Percentiles rank a stretch among this genome's conserved stretches.
Evolutionary conservation across 2,888 invertebrate genomes (phyloP).

Genomic region (Lasioglossum leucozonium): DNA sequence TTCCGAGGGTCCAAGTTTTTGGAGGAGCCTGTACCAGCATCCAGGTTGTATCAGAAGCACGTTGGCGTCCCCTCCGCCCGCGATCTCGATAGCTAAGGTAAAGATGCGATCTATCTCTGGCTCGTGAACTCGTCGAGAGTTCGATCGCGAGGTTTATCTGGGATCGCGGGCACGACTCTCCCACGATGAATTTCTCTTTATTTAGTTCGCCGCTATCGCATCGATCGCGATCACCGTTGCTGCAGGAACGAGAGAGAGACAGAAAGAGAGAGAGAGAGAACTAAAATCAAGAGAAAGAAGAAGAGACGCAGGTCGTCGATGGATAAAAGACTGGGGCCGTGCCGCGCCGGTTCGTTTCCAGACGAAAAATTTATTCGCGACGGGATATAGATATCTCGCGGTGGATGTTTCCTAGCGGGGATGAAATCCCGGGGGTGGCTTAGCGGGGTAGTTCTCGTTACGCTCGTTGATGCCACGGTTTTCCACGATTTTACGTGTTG

Average conservation of each 20-base stretch:
- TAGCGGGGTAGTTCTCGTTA: constrained; percentile 60
- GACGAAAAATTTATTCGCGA: constrained; percentile 51
- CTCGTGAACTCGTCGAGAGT: constrained; percentile 17
- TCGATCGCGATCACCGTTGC: constrained; percentile 16
- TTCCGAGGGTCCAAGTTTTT: neutral
- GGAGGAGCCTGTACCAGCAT: neutral
- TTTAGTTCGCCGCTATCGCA: neutral
- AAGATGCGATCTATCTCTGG: constrained; percentile 37
- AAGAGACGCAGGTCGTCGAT: neutral
- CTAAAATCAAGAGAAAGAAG: neutral
- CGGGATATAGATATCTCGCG: constrained; percentile 18
- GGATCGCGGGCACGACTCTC: constrained; percentile 18
- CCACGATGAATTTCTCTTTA: neutral
- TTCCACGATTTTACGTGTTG: constrained; percentile 67
- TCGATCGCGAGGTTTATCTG: constrained; percentile 32
- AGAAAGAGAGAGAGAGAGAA: neutral
- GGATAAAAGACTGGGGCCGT: neutral
- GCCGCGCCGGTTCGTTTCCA: constrained; percentile 1
- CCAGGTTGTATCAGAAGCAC: constrained; percentile 15
- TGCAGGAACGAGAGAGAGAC: neutral
- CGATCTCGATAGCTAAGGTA: constrained; percentile 7
- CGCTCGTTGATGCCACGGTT: constrained; percentile 61
- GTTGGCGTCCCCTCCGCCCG: neutral
- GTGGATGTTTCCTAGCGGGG: constrained; percentile 37
- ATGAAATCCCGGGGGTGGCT: constrained; percentile 59